A percentile compares a stretch with the other conserved stretches of the same genome.
phyloP scores from a whole-genome alignment of 2,113 vertebrate genomes.

The Crotophaga sulcirostris region DNA sequence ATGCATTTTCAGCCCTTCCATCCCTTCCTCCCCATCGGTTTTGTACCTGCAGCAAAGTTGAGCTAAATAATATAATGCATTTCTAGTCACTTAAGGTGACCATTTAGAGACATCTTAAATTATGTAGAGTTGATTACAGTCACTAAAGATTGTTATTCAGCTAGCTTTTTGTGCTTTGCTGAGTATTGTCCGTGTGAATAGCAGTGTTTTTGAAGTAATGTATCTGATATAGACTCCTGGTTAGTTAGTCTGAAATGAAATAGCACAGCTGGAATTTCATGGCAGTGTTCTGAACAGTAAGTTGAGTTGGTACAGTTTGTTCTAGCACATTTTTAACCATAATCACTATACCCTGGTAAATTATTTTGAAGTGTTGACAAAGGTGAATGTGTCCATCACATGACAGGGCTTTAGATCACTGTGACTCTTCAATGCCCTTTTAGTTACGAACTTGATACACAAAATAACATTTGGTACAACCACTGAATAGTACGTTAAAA shows the following conservation, averaged over 20 bases:
- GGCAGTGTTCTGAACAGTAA: accelerated
- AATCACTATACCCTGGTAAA: background rate
- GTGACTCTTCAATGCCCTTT: background rate
- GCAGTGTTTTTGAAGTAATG: background rate
- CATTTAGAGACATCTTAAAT: background rate
- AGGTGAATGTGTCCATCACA: background rate
- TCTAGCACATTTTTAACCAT: background rate
- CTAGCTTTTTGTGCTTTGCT: background rate
- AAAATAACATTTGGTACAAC: background rate
- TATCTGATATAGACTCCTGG: background rate
- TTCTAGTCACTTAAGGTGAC: background rate
- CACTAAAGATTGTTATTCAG: background rate
- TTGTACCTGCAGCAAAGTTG: background rate
- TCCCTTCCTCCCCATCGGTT: background rate
- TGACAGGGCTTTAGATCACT: background rate
- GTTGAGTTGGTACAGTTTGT: background rate
- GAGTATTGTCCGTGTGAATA: background rate
- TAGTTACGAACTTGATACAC: background rate
- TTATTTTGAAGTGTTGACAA: background rate
- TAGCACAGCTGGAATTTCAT: background rate
- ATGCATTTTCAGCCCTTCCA: background rate
- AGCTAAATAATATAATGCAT: background rate
- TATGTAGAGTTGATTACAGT: background rate
- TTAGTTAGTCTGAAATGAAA: background rate
- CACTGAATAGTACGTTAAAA: background rate